Base-by-base conservation (phyloP, 1,140 invertebrate genomes). In the Drosophila watanabei region DNA sequence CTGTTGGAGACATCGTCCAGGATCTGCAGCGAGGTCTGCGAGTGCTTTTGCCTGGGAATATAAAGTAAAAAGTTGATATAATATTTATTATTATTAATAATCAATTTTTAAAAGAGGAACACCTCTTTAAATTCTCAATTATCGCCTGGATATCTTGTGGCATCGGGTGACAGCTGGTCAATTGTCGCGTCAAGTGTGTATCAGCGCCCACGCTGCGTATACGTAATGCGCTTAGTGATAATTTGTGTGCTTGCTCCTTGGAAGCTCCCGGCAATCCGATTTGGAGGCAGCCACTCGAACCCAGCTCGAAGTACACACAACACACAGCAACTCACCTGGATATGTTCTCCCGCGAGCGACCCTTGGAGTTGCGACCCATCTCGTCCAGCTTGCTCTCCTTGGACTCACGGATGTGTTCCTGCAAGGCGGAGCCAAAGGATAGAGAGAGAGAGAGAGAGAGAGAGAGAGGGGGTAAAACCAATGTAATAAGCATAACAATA, bases 371-470 rank as follows among this genome's bases (percentile, higher is more conserved):
- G 78, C 94, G 94, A 2, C 95, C 96, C 28, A 97, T 93, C 73
- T 96, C 95, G 89, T 97, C 96, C 66, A 97, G 93, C 41, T 96
- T 94, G 82, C 95, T 95, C 85, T 97, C 96, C 64, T 96, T 95
- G 4, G 97, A 97, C 81, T 97, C 95, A 4, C 96, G 94, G 76
- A 97, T 96, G 92, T 97, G 96, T 82, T 97, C 97, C 97, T 97
- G 94, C 8, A 89, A 83, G 52, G 68, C 11, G 39, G 45, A 64
- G 58, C 57, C 30, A 57, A 57, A 51, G 63, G 39, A 61, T 75
- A 82, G 28, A 56, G 49, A 37, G n/a, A 32, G 24, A 14, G 24
- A 66, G 48, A 45, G n/a, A n/a, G 46, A 35, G 37, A 70, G 11
- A 54, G 24, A 18, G 33, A 18, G 35, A 2, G 33, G 20, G 30